Base-by-base conservation (phyloP, 2,797 vertebrate genomes). In the Neostethus bicornis region DNA sequence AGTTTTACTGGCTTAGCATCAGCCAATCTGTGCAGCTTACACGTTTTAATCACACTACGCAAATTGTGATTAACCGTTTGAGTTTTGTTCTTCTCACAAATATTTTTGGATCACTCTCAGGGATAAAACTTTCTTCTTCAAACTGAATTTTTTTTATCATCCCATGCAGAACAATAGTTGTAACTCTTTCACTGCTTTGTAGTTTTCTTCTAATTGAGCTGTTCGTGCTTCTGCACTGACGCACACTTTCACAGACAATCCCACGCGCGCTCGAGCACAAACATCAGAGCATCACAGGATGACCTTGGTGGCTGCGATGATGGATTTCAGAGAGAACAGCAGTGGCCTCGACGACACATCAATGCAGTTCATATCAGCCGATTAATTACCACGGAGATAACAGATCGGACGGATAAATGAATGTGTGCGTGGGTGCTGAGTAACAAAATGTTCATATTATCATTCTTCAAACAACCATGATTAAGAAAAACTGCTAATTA, bases 221-320 rank as follows among this genome's bases (percentile, higher is more conserved):
- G 46, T 60, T 66, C 66, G 57, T 70, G 34, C 5, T 13, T 16
- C 49, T 10, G 23, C 17, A 38, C 47, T 42, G 38, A 69, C 11
- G 25, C 32, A 35, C 28, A 4, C 13, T 41, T n/a, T 4, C 21
- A 4, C 24, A 20, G 8, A 41, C 55, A 46, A 20, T 26, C 31
- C 13, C 17, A 13, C 1, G 25, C 42, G 34, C 23, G 0, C 51
- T 32, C 14, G 13, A 32, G 61, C 52, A 49, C 54, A 42, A 34
- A 51, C 26, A 16, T 49, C 5, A 28, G 51, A 4, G 48, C 44
- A 28, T 34, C 37, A 61, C 12, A n/a, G 28, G 46, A 29, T 59
- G 75, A 79, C 78, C 75, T 83, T 77, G 50, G 64, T 53, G 59
- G 43, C 56, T 57, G 38, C 1, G 23, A 43, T 25, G 45, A 55